Percentiles rank a stretch among this genome's conserved stretches.
Conservation (phyloP, 2,113 vertebrate genomes). For the Cercopithecus mona region DNA sequence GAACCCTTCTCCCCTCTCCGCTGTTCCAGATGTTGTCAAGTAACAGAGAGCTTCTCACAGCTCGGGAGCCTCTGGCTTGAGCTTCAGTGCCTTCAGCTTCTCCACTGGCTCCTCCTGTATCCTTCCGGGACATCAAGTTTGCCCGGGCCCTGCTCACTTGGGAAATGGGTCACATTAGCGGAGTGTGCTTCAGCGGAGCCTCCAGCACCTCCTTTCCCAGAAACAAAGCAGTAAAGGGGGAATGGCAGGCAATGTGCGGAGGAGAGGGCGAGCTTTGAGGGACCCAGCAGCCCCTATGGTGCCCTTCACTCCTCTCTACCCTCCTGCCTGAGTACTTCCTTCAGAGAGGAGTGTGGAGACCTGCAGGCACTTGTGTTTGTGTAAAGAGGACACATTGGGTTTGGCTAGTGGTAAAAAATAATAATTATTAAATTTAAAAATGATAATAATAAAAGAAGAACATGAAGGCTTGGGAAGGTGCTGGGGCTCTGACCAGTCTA, state of each 20-base stretch:
- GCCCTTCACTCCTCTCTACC: background rate
- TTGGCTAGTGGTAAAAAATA: no score
- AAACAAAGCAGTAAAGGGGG: background rate
- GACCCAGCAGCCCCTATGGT: background rate
- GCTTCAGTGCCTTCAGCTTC: background rate
- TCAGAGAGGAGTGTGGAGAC: background rate
- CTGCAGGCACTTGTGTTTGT: background rate
- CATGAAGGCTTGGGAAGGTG: rapidly evolving
- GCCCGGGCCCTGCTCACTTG: background rate
- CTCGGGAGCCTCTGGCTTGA: background rate
- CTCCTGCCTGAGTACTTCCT: background rate
- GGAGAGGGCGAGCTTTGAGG: background rate
- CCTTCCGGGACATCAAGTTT: background rate
- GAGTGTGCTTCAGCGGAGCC: background rate
- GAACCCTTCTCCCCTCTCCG: background rate
- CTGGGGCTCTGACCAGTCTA: background rate
- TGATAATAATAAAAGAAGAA: background rate
- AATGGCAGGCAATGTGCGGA: background rate
- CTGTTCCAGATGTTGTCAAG: background rate
- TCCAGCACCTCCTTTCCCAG: background rate
- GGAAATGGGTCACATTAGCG: background rate
- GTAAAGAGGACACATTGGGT: no score
- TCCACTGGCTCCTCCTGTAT: background rate
- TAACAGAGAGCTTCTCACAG: background rate
- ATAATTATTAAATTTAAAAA: no score